Conservation (phyloP, 2,888 invertebrate genomes). For the Fissipunctia ypsillon region DNA sequence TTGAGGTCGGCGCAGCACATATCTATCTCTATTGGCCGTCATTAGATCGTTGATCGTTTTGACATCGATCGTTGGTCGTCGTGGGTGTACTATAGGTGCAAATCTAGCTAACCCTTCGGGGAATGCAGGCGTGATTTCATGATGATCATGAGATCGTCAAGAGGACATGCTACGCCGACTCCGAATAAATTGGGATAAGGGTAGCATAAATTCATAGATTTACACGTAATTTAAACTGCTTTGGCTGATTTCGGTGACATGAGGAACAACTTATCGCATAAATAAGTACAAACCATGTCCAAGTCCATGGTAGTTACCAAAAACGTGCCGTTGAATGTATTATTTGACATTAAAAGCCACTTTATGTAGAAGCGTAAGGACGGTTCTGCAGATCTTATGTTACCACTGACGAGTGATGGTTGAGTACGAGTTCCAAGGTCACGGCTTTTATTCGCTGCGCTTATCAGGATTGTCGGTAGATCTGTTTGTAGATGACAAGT, state of each 20-base stretch:
- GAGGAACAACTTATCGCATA: neutral
- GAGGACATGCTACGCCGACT: too few species aligned
- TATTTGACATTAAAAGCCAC: neutral
- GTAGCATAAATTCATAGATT: neutral
- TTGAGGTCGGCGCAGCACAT: too few species aligned
- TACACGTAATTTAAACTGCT: neutral
- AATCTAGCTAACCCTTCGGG: too few species aligned
- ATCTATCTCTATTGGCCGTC: neutral
- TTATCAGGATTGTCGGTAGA: neutral
- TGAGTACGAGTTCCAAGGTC: neutral
- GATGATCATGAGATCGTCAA: neutral
- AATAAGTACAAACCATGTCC: neutral
- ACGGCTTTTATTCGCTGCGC: neutral
- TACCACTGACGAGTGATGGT: neutral
- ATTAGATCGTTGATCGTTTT: too few species aligned
- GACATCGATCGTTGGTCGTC: too few species aligned
- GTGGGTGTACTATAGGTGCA: too few species aligned
- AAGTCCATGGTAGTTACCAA: too few species aligned
- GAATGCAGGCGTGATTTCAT: too few species aligned
- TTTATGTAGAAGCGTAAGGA: neutral
- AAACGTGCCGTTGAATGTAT: too few species aligned
- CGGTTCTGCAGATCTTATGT: neutral
- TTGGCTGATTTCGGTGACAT: neutral
- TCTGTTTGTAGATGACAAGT: constrained; percentile 2
- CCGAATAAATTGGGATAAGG: neutral